Evolutionary conservation across 2,888 invertebrate genomes (phyloP).

Genomic region (Cremastinae sp.): DNA sequence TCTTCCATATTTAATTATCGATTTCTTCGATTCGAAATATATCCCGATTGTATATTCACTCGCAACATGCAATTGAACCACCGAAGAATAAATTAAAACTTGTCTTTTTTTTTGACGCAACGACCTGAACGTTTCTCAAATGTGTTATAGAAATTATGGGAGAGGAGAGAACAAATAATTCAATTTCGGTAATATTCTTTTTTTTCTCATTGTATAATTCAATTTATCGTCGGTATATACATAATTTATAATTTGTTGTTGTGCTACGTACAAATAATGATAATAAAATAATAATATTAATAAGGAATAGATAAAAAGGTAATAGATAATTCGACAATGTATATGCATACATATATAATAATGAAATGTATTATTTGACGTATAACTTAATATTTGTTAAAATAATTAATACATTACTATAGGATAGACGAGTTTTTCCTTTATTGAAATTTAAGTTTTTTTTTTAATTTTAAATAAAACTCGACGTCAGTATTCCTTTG

Average conservation of each 20-base stretch:
- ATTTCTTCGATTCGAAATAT: not conserved
- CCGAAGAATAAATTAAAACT: not conserved
- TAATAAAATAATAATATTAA: conserved; percentile 54
- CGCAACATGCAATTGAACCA: not conserved
- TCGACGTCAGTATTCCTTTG: conserved; percentile 26
- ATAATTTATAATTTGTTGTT: conserved; percentile 76
- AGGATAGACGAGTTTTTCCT: too few relatives aligned
- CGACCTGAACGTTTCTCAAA: too few relatives aligned
- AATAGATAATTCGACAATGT: conserved; percentile 65
- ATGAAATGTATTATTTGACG: conserved; percentile 58
- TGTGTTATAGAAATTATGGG: not conserved
- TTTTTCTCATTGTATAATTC: conserved; percentile 61
- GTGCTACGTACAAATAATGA: conserved; percentile 75
- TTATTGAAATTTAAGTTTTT: conserved; percentile 33
- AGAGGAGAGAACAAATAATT: not conserved
- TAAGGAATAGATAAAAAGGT: conserved; percentile 65
- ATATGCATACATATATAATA: conserved; percentile 58
- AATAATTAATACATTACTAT: conserved; percentile 64
- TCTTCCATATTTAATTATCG: conserved; percentile 33
- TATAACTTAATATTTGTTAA: conserved; percentile 66
- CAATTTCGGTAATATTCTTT: conserved; percentile 21
- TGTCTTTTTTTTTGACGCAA: conserved; percentile 19
- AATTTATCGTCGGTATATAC: conserved; percentile 70
- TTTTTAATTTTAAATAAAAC: conserved; percentile 36
- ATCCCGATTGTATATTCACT: not conserved